Conservation (phyloP, 2,113 vertebrate genomes). For the Bubo scandiacus region DNA sequence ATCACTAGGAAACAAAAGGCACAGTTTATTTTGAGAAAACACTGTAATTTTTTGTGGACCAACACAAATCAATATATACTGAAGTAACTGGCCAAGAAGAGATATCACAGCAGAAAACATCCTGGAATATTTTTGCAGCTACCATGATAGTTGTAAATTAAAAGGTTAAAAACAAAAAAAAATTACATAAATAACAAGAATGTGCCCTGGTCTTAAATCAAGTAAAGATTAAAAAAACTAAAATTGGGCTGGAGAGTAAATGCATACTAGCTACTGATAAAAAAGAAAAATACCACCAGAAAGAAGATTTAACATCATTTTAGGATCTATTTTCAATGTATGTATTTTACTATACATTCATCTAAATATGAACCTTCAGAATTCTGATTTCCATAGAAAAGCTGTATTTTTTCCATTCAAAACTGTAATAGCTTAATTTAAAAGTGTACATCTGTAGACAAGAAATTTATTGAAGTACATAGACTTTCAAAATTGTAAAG, state of each 20-base stretch:
- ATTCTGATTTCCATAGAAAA: neutral
- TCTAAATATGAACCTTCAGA: neutral
- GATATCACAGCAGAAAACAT: neutral
- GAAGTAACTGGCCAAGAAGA: neutral
- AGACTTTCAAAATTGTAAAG: neutral
- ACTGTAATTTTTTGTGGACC: neutral
- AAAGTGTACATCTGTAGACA: neutral
- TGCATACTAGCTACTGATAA: neutral
- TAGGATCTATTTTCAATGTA: neutral
- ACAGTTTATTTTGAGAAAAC: neutral
- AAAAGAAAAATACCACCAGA: neutral
- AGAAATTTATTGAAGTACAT: neutral
- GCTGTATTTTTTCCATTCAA: neutral
- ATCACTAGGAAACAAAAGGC: neutral
- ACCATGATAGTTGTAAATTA: neutral
- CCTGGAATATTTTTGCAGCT: neutral
- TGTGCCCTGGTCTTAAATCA: neutral
- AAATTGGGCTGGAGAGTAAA: neutral
- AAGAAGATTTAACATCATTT: neutral
- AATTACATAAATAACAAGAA: neutral
- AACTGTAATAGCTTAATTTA: neutral
- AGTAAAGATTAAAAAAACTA: neutral
- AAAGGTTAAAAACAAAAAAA: neutral
- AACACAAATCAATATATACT: neutral
- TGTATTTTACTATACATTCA: rapidly evolving